Base-by-base conservation (phyloP, 2,888 invertebrate genomes). In the Taenaris catops region DNA sequence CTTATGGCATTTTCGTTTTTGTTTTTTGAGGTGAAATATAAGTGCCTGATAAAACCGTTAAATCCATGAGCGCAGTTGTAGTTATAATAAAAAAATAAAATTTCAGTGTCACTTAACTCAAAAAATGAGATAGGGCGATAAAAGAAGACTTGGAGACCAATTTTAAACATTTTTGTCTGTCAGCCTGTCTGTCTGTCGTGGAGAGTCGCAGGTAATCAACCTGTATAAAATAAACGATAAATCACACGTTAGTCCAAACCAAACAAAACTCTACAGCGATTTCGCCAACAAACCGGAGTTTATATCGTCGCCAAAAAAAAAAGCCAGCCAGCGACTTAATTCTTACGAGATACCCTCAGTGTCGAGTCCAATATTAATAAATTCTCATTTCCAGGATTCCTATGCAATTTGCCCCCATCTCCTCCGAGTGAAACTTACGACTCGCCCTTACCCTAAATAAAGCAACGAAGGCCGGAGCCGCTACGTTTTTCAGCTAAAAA, bases 361-460 rank as follows among this genome's bases (percentile, higher is more conserved):
- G 55, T 54, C 58, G 61, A 60, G 58, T 69, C 68, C 79, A 83
- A 86, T 86, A 83, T 84, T 80, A 84, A 84, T 86, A 86, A 86
- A 84, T 86, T 83, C 80, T 80, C 78, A 79, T 86, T 78, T 63
- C 55, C 65, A 53, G 71, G 75, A 76, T 76, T 79, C 71, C 68
- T 69, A 62, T 64, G 78, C 84, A 84, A 84, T 84, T 81, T 81
- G 78, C 80, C 70, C 65, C 53, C 59, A 71, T 48, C 66, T 62
- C 58, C 65, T 62, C 60, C 67, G 64, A 72, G 70, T 62, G 63
- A 69, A 79, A 81, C 75, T 83, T 83, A 84, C 66, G 83, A 70
- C 50, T 49, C 55, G 62, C 69, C 76, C 72, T 70, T 65, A 55
- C 62, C 66, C 66, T 72, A 73, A 76, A 76, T 75, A 79, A 76